Percentiles rank a stretch among this genome's conserved stretches.
These are phyloP conservation scores for Crypturellus undulatus DNA, from an alignment of 2,113 vertebrate genomes.

Conservation along the genomic window DNA sequence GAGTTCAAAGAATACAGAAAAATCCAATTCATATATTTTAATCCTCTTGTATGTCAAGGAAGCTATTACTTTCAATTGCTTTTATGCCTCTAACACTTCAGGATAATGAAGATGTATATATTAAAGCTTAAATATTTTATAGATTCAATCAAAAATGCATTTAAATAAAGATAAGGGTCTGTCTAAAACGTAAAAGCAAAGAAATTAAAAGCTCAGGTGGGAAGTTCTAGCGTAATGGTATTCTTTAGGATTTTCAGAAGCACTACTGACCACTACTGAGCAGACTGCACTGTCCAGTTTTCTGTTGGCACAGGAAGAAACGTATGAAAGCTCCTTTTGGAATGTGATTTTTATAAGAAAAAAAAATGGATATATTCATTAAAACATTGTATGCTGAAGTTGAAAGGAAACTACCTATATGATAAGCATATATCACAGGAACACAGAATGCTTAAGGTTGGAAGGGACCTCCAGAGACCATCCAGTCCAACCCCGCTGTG, in stretches of 20 bases:
- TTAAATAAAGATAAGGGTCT: not conserved
- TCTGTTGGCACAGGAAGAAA: not conserved
- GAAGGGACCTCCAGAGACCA: no score
- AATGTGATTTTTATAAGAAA: not conserved
- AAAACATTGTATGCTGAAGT: not conserved
- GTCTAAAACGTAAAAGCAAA: conserved; percentile 9
- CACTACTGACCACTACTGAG: not conserved
- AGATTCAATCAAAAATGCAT: not conserved
- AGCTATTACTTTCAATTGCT: conserved; percentile 8
- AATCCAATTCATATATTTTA: conserved; percentile 6
- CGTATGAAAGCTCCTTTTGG: not conserved
- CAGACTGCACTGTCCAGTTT: not conserved
- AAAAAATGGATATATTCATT: not conserved
- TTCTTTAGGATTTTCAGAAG: not conserved
- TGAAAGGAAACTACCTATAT: not conserved
- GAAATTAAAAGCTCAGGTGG: not conserved
- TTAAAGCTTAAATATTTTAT: conserved; percentile 54
- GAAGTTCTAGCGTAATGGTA: not conserved
- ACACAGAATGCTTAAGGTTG: no score
- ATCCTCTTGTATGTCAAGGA: not conserved
- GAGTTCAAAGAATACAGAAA: conserved; percentile 28
- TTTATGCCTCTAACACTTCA: conserved; percentile 7
- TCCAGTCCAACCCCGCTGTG: no score
- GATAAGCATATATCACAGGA: not conserved
- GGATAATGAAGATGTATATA: conserved; percentile 27